Conservation (phyloP, 1,140 invertebrate species). For the Venturia canescens region DNA sequence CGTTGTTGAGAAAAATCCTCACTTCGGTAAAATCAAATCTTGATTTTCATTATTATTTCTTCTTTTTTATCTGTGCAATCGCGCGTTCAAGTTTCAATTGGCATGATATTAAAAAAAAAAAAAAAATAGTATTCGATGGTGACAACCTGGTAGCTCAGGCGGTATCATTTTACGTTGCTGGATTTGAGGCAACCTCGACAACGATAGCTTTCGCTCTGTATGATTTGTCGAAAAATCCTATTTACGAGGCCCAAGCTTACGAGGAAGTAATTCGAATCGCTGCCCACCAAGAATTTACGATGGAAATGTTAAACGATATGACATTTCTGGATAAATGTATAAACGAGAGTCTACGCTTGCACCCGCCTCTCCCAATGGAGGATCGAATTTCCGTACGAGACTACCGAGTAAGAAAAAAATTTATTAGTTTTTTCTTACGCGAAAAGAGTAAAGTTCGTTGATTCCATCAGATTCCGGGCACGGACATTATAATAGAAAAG, state of each 20-base stretch:
- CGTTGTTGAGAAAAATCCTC: slow-evolving; percentile 59
- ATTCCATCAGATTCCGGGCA: slow-evolving; percentile 66
- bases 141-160: slow-evolving; percentile 67
- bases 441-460: not conserved
- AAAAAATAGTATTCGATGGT: slow-evolving; percentile 61
- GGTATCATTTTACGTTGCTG: slow-evolving; percentile 74
- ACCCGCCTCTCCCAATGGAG: slow-evolving; percentile 79
- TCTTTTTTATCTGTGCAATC: no score
- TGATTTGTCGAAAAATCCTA: slow-evolving; percentile 68
- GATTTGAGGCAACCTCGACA: slow-evolving; percentile 78
- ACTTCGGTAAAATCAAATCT: slow-evolving; percentile 64
- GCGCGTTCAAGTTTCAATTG: no score
- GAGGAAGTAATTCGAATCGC: slow-evolving; percentile 78
- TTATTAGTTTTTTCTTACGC: slow-evolving; percentile 32
- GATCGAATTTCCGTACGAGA: slow-evolving; percentile 73
- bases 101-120: not conserved
- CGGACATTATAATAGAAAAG: slow-evolving; percentile 71
- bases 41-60: not conserved
- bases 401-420: slow-evolving; percentile 60
- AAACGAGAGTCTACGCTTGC: slow-evolving; percentile 75
- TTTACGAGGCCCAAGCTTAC: slow-evolving; percentile 72
- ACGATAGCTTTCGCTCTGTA: slow-evolving; percentile 74
- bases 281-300: slow-evolving; percentile 52
- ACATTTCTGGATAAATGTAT: slow-evolving; percentile 61
- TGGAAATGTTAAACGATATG: slow-evolving; percentile 62